phyloP scores from a whole-genome alignment of 2,113 vertebrate species.

The Egretta garzetta region DNA sequence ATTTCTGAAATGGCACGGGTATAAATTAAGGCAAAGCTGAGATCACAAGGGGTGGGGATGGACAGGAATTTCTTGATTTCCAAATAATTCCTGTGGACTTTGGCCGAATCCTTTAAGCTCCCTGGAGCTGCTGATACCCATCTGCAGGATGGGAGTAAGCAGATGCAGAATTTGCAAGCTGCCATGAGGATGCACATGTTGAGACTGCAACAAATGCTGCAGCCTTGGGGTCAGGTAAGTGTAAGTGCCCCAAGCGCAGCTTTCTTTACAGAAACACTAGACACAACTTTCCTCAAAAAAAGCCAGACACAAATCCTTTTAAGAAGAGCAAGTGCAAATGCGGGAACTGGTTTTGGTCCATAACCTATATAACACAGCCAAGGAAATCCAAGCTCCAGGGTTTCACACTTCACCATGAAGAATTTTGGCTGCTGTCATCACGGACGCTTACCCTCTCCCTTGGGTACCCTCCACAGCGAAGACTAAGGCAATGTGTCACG shows the following conservation, averaged over 20 bases:
- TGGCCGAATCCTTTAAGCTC: slow-evolving; percentile 7
- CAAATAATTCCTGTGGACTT: background rate
- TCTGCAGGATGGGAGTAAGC: background rate
- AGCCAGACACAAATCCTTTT: background rate
- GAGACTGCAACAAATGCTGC: background rate
- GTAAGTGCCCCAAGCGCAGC: background rate
- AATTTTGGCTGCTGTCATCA: background rate
- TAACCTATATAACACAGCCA: background rate
- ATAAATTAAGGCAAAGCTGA: slow-evolving; percentile 7
- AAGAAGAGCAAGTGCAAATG: slow-evolving; percentile 10
- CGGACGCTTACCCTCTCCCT: rapidly evolving
- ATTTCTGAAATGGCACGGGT: background rate
- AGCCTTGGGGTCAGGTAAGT: background rate
- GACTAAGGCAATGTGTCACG: background rate
- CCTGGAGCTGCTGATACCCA: background rate
- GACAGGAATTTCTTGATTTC: slow-evolving; percentile 7
- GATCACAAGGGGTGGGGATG: background rate
- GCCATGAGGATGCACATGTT: background rate
- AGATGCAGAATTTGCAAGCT: background rate
- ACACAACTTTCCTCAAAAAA: background rate
- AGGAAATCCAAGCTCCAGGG: background rate
- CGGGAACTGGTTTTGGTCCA: background rate
- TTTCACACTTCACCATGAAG: background rate
- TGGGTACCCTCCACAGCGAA: background rate
- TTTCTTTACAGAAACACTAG: background rate